Conservation (phyloP, 2,113 vertebrate genomes). For the Canis aureus region DNA sequence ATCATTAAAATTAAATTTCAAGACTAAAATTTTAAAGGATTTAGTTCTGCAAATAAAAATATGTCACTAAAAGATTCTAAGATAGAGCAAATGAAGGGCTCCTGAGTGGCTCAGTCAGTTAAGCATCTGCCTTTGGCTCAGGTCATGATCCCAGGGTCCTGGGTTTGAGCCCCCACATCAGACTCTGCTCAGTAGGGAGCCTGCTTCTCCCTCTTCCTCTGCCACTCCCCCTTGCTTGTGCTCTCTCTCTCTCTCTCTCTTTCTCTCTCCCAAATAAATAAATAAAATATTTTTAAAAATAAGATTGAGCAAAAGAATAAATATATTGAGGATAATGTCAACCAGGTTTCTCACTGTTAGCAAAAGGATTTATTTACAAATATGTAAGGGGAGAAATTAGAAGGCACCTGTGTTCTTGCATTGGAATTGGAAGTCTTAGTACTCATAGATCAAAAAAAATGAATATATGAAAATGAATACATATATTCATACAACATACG, state of each 20-base stretch:
- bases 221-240: too few relatives aligned
- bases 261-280: too few relatives aligned
- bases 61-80: background rate
- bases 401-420: background rate
- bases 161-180: too few relatives aligned
- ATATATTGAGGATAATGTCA: background rate
- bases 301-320: background rate
- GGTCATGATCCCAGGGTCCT: too few relatives aligned
- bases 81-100: too few relatives aligned
- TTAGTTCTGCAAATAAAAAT: slow-evolving; percentile 46
- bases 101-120: too few relatives aligned
- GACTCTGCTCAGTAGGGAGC: too few relatives aligned
- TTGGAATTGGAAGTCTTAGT: background rate
- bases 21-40: background rate
- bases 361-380: background rate
- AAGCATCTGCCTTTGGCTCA: too few relatives aligned
- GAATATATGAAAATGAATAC: background rate
- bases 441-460: background rate
- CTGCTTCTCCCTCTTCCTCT: too few relatives aligned
- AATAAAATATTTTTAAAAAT: too few relatives aligned
- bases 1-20: slow-evolving; percentile 42
- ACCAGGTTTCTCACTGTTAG: background rate
- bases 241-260: too few relatives aligned
- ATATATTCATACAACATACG: background rate
- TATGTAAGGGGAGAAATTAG: background rate